Evolutionary conservation across 2,113 vertebrate genomes (phyloP), one percentile per base, ranked within the genome.

Genomic region (Sturnira hondurensis): DNA sequence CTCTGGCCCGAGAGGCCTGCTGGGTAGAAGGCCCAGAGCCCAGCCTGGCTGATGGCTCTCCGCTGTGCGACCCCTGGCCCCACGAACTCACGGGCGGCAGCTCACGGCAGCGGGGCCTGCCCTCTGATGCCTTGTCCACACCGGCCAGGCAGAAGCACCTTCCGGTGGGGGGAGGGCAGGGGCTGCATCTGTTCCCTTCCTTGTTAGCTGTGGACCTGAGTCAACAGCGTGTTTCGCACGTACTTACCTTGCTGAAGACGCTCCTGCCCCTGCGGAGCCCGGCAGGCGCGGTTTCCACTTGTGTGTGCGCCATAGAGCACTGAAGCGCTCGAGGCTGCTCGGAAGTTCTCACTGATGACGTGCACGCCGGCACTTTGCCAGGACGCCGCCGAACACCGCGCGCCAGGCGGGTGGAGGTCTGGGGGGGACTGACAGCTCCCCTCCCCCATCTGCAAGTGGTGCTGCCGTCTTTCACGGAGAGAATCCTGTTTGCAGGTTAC

Each of bases 291-390:
- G 77, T 19, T 16, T 41, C 31, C 67, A 28, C 38, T 52, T 61
- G 54, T 16, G 4, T 1, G 14, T 28, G 74, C 11, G 47, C 41
- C 91, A 78, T 17, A 43, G 50, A 74, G 52, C n/a, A 1, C 31
- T 38, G 86, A 31, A 63, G 96, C 94, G 68, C 4, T 31, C 0
- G 0, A 84, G 71, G 96, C 92, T 88, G 73, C 74, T 96, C 52
- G 47, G 93, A 77, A 94, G 88, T 41, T 43, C 63, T 0, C 89
- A 36, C 28, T 84, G 88, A 88, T 89, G 96, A 94, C 36, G 68
- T 1, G 0, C 71, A 43, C 56, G 8, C 12, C 97, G 98, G 97
- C 97, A 41, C 67, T 33, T 31, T 76, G 96, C 96, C 97, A 97
- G 93, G 74, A 31, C 50, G 15, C 36, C 52, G 89, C 86, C 94